Evolutionary conservation across 2,888 invertebrate genomes (phyloP), one percentile per base, ranked within the genome.

Genomic region (Atrina japonica): DNA sequence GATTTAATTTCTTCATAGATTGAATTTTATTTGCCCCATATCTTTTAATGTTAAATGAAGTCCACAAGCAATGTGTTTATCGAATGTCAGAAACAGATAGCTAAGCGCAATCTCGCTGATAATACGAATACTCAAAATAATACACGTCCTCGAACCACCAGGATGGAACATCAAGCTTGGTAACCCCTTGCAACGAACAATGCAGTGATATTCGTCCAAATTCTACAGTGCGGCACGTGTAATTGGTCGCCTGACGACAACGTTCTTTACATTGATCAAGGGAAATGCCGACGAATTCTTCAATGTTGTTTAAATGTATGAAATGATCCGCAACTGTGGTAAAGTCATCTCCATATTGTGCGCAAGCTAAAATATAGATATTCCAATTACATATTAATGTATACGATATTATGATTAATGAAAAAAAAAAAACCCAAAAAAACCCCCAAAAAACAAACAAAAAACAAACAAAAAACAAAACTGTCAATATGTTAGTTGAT

Each of bases 91-190:
- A 49, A 5, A 49, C 23, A 49, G 11, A 2, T 6, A 23, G 53
- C 41, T 41, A 58, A 35, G n/a, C 23, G 18, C 60, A 60, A 29
- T 60, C 60, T n/a, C 60, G 43, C 45, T 60, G 60, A 23, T 60
- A 60, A 30, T 60, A 16, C n/a, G 41, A 41, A 30, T 7, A 60
- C n/a, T 60, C 60, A 45, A 23, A 18, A 16, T 60, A 60, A 25
- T 40, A 40, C 1, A 18, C 21, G 21, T 60, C 45, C 3, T 30
- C n/a, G 14, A 45, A 60, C 60, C 60, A 60, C 6, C 9, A 6
- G 14, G 18, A 43, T 7, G 60, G 45, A n/a, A 60, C 23, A n/a
- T 60, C 60, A 45, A 45, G 47, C 27, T 60, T 45, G 7, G 60
- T 45, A 25, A 60, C 60, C 27, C 27, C 60, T 30, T 60, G 60